Base-by-base conservation (phyloP, 92 coral and sea anemone species). In the Montipora capitata region DNA sequence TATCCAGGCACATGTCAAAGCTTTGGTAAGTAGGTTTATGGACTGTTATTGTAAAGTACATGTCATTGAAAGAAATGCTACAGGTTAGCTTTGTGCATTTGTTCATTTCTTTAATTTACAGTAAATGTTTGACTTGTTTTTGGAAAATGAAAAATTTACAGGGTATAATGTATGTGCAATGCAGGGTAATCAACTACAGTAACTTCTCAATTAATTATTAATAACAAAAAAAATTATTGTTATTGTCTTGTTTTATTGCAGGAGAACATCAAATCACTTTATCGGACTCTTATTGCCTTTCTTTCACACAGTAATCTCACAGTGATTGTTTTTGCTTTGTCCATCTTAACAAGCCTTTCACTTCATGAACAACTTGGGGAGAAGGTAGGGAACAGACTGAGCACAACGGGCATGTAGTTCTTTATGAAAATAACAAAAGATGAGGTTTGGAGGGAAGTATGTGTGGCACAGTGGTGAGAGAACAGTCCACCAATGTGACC, bases 331-430 rank as follows among this genome's bases (percentile, higher is more conserved):
- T 96, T 94, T 76, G 93, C 99, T 4, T 77, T 97, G 64, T 97
- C 99, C 9, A 93, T 97, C 56, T 85, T 97, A 42, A 96, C 98
- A 67, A 97, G 99, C 74, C 95, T 97, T 38, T 96, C 98, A 41
- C 93, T 97, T 40, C 94, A 97, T 76, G 99, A 98, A 52, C 99
- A 96, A 83, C 90, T 96, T 20, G 99, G 99, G 15, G 99, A 98
- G 76, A 96, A 96, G 99, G 99, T 95, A 81, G 10, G 52, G 2
- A 4, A 12, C 61, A 54, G 3, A 54, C 61, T 54, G 15, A 54
- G 15, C 10, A 12, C 61, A 48, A 48, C 52, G 10, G 35, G 1
- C 35, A 45, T 45, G 5, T 4, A 4, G 5, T 45, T 45, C 9
- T 45, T 4, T 45, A 45, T 45, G 51, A 45, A 45, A 45, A 45